Percentiles rank a stretch among this genome's conserved stretches.
Conservation (phyloP, 2,888 invertebrate species). For the Meghimatium bilineatum region DNA sequence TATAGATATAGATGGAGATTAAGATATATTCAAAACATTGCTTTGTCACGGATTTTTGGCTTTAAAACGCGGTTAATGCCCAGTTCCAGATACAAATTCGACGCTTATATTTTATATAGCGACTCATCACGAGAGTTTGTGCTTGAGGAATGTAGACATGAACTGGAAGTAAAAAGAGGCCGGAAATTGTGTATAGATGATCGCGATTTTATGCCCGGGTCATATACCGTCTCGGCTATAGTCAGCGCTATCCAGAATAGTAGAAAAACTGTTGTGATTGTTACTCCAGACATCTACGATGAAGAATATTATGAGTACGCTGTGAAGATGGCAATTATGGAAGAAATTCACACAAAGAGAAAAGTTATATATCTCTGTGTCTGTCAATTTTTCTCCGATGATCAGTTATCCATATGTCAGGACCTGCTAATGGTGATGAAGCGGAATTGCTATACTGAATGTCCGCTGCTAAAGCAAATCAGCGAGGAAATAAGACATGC, state of each 20-base stretch:
- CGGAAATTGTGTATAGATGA: slow-evolving; percentile 35
- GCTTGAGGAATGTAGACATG: not conserved
- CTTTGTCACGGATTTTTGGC: not conserved
- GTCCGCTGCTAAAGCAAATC: not conserved
- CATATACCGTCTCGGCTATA: slow-evolving; percentile 18
- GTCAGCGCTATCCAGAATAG: slow-evolving; percentile 39
- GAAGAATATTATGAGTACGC: slow-evolving; percentile 40
- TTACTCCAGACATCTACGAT: slow-evolving; percentile 38
- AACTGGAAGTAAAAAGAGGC: slow-evolving; percentile 35
- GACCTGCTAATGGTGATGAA: slow-evolving; percentile 35
- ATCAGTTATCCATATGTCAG: not conserved
- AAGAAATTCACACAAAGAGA: slow-evolving; percentile 26
- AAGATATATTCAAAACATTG: slow-evolving; percentile 14
- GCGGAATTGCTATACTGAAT: slow-evolving; percentile 18
- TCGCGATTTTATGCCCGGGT: slow-evolving; percentile 45
- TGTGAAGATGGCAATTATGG: slow-evolving; percentile 47
- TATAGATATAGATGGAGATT: slow-evolving; percentile 29
- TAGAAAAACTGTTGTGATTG: slow-evolving; percentile 15
- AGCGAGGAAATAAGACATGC: not conserved
- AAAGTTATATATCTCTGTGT: slow-evolving; percentile 35
- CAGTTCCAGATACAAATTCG: slow-evolving; percentile 13
- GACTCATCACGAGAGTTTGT: slow-evolving; percentile 10
- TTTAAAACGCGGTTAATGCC: not conserved
- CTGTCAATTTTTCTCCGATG: slow-evolving; percentile 23
- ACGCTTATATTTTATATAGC: slow-evolving; percentile 37